Percentiles rank a stretch among this genome's conserved stretches.
Conservation (phyloP, 2,888 invertebrate genomes). For the Chydorus sphaericus region DNA sequence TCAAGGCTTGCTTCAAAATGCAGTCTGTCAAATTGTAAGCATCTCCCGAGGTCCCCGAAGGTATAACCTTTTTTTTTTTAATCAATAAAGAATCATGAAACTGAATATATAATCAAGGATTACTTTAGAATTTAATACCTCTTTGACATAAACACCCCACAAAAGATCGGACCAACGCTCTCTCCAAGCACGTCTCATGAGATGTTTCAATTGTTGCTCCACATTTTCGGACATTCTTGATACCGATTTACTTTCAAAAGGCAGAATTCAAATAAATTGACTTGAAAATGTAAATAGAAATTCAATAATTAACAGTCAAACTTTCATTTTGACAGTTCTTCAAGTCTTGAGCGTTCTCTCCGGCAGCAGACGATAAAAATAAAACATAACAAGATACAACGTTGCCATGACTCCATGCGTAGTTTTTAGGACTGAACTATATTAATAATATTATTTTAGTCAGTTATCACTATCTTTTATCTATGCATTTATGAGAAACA, state of each 20-base stretch:
- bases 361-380: neutral
- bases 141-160: constrained; percentile 92
- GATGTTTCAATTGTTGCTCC: constrained; percentile 46
- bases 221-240: constrained; percentile 1
- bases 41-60: constrained; percentile 20
- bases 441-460: too few species aligned
- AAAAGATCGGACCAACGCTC: constrained; percentile 90
- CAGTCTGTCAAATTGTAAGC: constrained; percentile 58
- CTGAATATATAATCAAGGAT: neutral
- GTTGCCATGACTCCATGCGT: too few species aligned
- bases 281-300: too few species aligned
- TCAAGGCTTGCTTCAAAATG: constrained; percentile 81
- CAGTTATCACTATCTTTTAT: too few species aligned
- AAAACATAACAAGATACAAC: neutral
- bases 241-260: too few species aligned
- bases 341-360: neutral
- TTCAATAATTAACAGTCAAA: too few species aligned
- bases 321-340: too few species aligned
- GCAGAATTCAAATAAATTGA: too few species aligned
- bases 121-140: constrained; percentile 36
- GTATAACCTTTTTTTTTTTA: neutral
- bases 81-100: neutral
- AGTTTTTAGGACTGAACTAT: too few species aligned
- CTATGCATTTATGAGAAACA: too few species aligned
- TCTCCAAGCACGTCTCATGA: constrained; percentile 76